These are phyloP conservation scores for Drosophila fuyamai DNA, from an alignment of 1,140 invertebrate genomes.

Conservation along the genomic window DNA sequence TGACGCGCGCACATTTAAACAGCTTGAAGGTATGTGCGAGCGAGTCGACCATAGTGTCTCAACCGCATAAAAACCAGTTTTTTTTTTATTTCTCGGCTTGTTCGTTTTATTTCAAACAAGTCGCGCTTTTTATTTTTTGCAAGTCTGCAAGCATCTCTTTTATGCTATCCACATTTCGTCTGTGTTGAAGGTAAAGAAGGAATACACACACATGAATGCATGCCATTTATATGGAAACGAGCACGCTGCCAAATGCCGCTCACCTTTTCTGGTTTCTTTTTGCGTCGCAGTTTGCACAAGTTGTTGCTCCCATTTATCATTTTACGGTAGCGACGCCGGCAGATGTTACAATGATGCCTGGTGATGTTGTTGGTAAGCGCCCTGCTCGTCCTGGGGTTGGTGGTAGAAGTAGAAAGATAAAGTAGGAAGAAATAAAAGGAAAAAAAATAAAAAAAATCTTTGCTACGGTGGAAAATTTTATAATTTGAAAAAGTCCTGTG, in stretches of 20 bases:
- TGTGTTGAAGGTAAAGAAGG: constrained; percentile 24
- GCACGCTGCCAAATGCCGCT: constrained; percentile 58
- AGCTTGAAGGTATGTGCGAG: constrained; percentile 33
- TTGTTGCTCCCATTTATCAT: constrained; percentile 79
- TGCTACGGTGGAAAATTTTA: constrained; percentile 16
- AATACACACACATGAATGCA: constrained; percentile 13
- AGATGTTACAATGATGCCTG: constrained; percentile 58
- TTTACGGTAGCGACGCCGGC: constrained; percentile 48
- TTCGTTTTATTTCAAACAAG: constrained; percentile 72
- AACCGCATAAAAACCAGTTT: constrained; percentile 66
- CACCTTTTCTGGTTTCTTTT: constrained; percentile 68
- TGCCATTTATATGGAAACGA: constrained; percentile 46
- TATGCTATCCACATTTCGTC: constrained; percentile 38
- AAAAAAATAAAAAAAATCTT: constrained; percentile 3
- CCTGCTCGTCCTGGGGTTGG: constrained; percentile 31
- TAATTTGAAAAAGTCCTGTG: constrained; percentile 15
- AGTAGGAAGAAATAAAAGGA: neutral
- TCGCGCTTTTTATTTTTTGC: constrained; percentile 70
- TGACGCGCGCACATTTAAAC: constrained; percentile 31
- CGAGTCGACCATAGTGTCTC: constrained; percentile 42
- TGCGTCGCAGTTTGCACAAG: constrained; percentile 76
- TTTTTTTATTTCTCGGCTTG: constrained; percentile 53
- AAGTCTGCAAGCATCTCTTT: constrained; percentile 59
- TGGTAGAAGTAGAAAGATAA: constrained; percentile 8
- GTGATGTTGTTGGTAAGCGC: constrained; percentile 20